Evolutionary conservation across 64 coral and sea anemone genomes (phyloP).

Genomic region (Montipora sp.): DNA sequence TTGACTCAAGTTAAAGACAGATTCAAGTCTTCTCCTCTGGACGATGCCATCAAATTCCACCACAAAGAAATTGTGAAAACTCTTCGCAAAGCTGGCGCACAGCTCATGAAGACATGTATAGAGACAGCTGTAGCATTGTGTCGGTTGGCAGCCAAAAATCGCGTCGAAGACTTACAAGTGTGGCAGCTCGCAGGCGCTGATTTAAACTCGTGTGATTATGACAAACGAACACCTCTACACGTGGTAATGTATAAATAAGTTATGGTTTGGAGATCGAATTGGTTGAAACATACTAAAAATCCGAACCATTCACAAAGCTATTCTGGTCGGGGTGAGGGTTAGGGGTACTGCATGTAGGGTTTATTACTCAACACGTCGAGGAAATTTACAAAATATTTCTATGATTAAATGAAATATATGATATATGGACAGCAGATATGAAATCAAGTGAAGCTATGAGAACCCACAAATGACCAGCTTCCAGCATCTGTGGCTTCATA

Average conservation of each 20-base stretch:
- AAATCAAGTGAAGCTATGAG: no score
- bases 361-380: no score
- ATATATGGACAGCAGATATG: no score
- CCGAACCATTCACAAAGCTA: no score
- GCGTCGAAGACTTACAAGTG: slow-evolving; percentile 65
- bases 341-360: no score
- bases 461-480: no score
- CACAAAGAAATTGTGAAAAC: slow-evolving; percentile 77
- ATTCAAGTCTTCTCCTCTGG: slow-evolving; percentile 69
- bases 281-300: no score
- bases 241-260: slow-evolving; percentile 49
- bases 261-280: background rate
- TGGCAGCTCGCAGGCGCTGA: slow-evolving; percentile 77
- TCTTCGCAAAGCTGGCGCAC: slow-evolving; percentile 65
- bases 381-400: no score
- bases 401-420: no score
- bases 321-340: no score
- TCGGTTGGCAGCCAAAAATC: slow-evolving; percentile 80
- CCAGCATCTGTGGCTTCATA: no score
- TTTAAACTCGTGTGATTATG: slow-evolving; percentile 83
- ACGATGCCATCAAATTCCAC: slow-evolving; percentile 83
- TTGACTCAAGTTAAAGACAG: slow-evolving; percentile 75
- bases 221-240: slow-evolving; percentile 83
- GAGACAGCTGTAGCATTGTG: slow-evolving; percentile 80
- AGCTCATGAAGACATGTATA: slow-evolving; percentile 35